These are phyloP conservation scores for Amia ocellicauda DNA, from an alignment of 2,113 vertebrate genomes.

Conservation along the genomic window DNA sequence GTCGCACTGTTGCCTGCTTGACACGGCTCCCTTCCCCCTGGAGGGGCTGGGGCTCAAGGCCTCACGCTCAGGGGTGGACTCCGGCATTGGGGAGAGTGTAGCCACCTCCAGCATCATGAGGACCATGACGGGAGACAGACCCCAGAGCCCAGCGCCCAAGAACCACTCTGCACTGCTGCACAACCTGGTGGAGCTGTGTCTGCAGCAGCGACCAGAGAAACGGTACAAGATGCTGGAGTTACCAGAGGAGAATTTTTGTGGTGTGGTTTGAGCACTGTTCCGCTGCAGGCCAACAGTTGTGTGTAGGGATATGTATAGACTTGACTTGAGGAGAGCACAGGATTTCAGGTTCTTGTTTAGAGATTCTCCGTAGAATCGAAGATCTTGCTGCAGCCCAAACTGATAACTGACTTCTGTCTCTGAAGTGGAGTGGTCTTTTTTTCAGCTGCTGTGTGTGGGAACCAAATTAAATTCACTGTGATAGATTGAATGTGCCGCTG, in stretches of 20 bases:
- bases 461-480: too few species aligned
- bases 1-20: slow-evolving; percentile 77
- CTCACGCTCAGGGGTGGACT: slow-evolving; percentile 87
- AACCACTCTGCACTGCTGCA: slow-evolving; percentile 89
- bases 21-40: slow-evolving; percentile 69
- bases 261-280: background rate
- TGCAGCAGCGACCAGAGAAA: slow-evolving; percentile 89
- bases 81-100: slow-evolving; percentile 89
- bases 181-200: slow-evolving; percentile 87
- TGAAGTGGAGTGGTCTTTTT: too few species aligned
- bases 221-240: slow-evolving; percentile 53
- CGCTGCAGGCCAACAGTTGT: too few species aligned
- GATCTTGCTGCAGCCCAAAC: too few species aligned
- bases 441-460: too few species aligned
- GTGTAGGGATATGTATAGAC: too few species aligned
- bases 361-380: too few species aligned
- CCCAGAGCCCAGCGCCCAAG: slow-evolving; percentile 79
- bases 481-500: too few species aligned
- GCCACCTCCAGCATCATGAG: slow-evolving; percentile 76
- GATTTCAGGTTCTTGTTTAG: too few species aligned
- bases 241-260: background rate
- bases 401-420: too few species aligned
- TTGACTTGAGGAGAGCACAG: too few species aligned
- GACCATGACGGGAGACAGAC: slow-evolving; percentile 76
- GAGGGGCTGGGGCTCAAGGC: slow-evolving; percentile 85